Percentiles rank a stretch among this genome's conserved stretches.
Conservation (phyloP, 2,113 vertebrate species). For the Chaetops frenatus region DNA sequence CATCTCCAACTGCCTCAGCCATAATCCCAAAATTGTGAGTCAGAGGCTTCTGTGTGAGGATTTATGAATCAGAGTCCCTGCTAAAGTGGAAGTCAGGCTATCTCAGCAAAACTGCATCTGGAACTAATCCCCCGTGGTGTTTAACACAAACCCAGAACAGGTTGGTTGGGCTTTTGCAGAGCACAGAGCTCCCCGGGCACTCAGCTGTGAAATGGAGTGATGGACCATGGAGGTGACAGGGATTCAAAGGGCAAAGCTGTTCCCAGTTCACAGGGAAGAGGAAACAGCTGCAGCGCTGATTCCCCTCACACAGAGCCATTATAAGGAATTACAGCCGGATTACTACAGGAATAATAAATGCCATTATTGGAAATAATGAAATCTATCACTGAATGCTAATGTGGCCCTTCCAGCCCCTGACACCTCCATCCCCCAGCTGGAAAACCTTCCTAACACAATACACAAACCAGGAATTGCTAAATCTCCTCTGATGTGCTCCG, state of each 20-base stretch:
- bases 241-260: background rate
- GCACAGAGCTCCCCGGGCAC: background rate
- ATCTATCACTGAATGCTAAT: background rate
- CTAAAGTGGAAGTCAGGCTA: background rate
- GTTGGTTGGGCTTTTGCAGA: background rate
- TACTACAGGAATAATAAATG: slow-evolving; percentile 9
- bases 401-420: background rate
- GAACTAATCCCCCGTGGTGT: background rate
- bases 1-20: background rate
- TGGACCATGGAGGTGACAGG: background rate
- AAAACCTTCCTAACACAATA: background rate
- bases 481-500: background rate
- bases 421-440: background rate
- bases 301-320: background rate
- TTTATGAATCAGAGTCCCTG: slow-evolving; percentile 1
- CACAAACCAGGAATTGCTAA: background rate
- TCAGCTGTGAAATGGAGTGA: background rate
- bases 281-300: background rate
- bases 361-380: background rate
- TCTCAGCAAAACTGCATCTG: slow-evolving; percentile 50
- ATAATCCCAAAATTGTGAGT: background rate
- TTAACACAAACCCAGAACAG: background rate
- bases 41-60: background rate
- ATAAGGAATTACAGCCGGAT: background rate
- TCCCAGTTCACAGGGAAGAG: background rate